Conservation (phyloP, 2,888 invertebrate genomes). For the Drosophila atripex region DNA sequence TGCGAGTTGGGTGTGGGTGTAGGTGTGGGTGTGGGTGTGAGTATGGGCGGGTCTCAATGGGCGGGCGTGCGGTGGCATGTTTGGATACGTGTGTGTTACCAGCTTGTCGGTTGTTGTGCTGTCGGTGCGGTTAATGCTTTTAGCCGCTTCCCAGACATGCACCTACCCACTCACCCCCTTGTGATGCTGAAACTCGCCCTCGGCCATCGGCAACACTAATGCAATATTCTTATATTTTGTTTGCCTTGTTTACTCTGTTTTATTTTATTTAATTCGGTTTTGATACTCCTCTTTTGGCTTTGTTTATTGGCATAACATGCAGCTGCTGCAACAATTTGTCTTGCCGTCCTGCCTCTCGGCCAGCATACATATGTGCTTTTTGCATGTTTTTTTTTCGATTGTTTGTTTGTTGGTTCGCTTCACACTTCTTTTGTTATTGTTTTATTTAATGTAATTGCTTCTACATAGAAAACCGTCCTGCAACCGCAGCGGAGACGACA, state of each 20-base stretch:
- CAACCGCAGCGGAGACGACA: constrained; percentile 12
- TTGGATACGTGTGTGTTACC: constrained; percentile 57
- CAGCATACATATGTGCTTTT: constrained; percentile 39
- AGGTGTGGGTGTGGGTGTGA: constrained; percentile 13
- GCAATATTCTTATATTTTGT: constrained; percentile 79
- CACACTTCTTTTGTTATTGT: constrained; percentile 60
- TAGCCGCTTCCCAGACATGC: constrained; percentile 63
- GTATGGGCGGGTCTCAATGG: constrained; percentile 14
- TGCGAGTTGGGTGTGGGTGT: too few relatives aligned
- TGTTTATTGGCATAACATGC: constrained; percentile 77
- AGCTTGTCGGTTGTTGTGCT: constrained; percentile 62
- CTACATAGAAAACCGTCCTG: constrained; percentile 46
- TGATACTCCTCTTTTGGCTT: constrained; percentile 61
- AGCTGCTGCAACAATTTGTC: constrained; percentile 77
- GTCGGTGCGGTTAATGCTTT: constrained; percentile 78
- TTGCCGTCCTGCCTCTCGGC: constrained; percentile 49
- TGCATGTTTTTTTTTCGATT: constrained; percentile 48
- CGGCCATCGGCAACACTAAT: constrained; percentile 63
- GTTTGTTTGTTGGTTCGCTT: constrained; percentile 66
- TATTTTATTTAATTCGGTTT: constrained; percentile 71
- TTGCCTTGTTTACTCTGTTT: constrained; percentile 58
- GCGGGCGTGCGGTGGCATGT: constrained; percentile 29
- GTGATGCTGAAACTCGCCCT: constrained; percentile 12
- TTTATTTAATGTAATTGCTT: constrained; percentile 78
- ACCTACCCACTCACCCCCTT: neutral